Base-by-base conservation (phyloP, 2,797 vertebrate species). In the Odontamblyopus lacepedii region DNA sequence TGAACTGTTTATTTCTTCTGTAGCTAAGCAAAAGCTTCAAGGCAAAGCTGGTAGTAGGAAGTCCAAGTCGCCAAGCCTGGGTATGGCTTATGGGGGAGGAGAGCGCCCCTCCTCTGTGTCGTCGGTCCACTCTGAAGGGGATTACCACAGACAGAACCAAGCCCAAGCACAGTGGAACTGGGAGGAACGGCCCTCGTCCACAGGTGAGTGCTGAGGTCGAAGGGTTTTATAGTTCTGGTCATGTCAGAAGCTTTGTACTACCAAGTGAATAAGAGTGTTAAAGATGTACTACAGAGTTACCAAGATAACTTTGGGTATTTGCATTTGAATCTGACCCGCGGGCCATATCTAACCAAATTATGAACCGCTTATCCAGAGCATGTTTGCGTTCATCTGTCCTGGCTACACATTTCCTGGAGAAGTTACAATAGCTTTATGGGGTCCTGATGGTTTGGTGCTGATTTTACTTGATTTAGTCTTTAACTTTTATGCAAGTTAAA, bases 121-220 rank as follows among this genome's bases (percentile, higher is more conserved):
- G 78, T 99, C 98, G 19, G 97, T 99, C 73, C 98, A 99, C 91
- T 99, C 98, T 30, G 98, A 99, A 89, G 98, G 98, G 75, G 98
- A 99, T 83, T 98, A 97, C 89, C 96, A 98, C 92, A 94, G 97
- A 83, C 97, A 98, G 92, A 93, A 96, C 1, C 93, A 95, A 19
- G 91, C 95, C 74, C 91, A 90, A 62, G 53, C 88, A 8, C 88
- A 87, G 16, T 99, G 97, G 97, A 93, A 94, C 87, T 99, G 97
- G 97, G 97, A 99, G 66, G 98, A 99, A 38, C 91, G 96, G 84
- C 97, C 98, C 13, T 98, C 97, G n/a, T 98, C 98, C 69, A 96
- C 97, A 93, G 97, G 98, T 97, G 57, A 86, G 75, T 16, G 9
- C 11, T 32, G 7, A 55, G 23, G 16, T 13, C 15, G 0, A 48